phyloP scores from a whole-genome alignment of 1,140 invertebrate genomes.

The Myzus persicae region DNA sequence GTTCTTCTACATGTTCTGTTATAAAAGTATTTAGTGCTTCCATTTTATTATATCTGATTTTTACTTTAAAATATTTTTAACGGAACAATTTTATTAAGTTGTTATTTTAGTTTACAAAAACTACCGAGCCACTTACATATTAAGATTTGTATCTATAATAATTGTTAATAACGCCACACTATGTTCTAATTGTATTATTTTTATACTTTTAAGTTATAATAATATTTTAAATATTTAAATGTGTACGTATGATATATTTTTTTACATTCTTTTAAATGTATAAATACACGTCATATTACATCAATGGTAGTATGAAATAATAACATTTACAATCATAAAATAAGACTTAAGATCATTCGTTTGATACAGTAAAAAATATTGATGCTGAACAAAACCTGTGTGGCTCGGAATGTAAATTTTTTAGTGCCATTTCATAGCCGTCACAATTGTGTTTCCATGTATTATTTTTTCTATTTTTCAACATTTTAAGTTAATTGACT shows the following conservation, averaged over 20 bases:
- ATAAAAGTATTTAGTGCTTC: constrained; percentile 34
- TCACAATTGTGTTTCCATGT: neutral
- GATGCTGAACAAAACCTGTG: neutral
- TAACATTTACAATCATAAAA: neutral
- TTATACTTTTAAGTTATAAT: neutral
- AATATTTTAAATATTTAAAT: neutral
- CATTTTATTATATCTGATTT: neutral
- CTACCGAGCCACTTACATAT: constrained; percentile 6
- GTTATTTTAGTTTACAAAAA: constrained; percentile 3
- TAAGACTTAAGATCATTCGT: neutral
- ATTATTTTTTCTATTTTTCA: constrained; percentile 19
- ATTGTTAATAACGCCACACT: neutral
- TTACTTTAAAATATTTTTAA: neutral
- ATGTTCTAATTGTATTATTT: constrained; percentile 11
- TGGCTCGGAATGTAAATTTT: constrained; percentile 11
- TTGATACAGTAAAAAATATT: neutral
- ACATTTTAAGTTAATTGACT: neutral
- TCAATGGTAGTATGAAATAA: neutral
- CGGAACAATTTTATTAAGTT: neutral
- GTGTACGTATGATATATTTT: neutral
- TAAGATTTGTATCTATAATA: constrained; percentile 25
- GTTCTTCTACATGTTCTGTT: neutral
- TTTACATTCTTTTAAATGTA: neutral
- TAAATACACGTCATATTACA: neutral
- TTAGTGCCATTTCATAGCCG: constrained; percentile 11